Conservation (phyloP, 1,140 invertebrate genomes). For the Drosophila athabasca region DNA sequence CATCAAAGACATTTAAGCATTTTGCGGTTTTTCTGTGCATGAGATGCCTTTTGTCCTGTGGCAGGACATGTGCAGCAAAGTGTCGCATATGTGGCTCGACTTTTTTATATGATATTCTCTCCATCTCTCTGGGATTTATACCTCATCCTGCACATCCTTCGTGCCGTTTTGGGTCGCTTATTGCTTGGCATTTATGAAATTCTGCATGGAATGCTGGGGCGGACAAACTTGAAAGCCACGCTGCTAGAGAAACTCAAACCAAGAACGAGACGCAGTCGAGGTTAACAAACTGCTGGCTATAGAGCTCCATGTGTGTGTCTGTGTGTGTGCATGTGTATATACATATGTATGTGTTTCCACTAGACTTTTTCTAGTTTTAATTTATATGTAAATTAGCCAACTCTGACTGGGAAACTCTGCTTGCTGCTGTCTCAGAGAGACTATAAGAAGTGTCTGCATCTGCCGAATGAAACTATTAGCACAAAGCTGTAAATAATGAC, state of each 20-base stretch:
- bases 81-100: constrained; percentile 56
- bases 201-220: constrained; percentile 63
- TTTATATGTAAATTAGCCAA: constrained; percentile 78
- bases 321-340: constrained; percentile 26
- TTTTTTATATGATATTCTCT: constrained; percentile 41
- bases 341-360: constrained; percentile 17
- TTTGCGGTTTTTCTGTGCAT: constrained; percentile 70
- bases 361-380: constrained; percentile 70
- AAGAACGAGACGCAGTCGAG: constrained; percentile 37
- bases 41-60: constrained; percentile 50
- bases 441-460: constrained; percentile 21
- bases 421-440: constrained; percentile 12
- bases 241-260: constrained; percentile 22
- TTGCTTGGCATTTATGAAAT: constrained; percentile 75
- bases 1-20: constrained; percentile 80
- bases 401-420: constrained; percentile 16
- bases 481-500: constrained; percentile 75
- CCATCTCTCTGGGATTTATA: constrained; percentile 48
- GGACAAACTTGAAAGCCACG: constrained; percentile 51
- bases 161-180: constrained; percentile 42
- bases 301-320: constrained; percentile 12
- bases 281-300: constrained; percentile 58
- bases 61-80: constrained; percentile 69
- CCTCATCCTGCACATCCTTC: constrained; percentile 26
- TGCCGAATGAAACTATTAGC: constrained; percentile 50